A percentile compares a stretch with the other conserved stretches of the same genome.
Conservation (phyloP, 2,888 invertebrate genomes). For the Pediacus dermestoides region DNA sequence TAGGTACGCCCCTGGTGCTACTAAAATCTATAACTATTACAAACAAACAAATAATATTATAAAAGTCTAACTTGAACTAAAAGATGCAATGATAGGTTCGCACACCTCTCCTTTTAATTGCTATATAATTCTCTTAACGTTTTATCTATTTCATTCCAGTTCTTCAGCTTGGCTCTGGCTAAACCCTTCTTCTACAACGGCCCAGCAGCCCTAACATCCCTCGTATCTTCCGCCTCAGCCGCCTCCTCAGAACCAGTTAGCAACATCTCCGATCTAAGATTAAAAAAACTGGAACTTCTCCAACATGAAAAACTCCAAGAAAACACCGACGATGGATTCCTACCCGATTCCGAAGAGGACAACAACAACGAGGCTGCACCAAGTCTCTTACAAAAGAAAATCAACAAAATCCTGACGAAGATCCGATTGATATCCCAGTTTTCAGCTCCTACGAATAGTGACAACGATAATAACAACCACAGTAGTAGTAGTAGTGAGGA, state of each 20-base stretch:
- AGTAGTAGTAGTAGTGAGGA: conserved; percentile 8
- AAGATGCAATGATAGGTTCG: too few species aligned
- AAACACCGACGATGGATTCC: conserved; percentile 17
- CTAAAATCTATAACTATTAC: too few species aligned
- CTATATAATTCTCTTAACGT: too few species aligned
- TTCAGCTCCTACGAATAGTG: conserved; percentile 11
- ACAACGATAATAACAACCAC: conserved; percentile 5
- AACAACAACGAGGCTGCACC: conserved; percentile 26
- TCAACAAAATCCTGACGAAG: conserved; percentile 30
- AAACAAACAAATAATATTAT: too few species aligned
- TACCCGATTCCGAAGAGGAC: conserved; percentile 11
- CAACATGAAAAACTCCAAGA: conserved; percentile 18
- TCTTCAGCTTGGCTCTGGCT: conserved; percentile 7
- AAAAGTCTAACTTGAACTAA: too few species aligned
- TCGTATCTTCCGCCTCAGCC: conserved; percentile 26
- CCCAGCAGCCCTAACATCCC: conserved; percentile 14
- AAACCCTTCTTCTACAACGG: conserved; percentile 24
- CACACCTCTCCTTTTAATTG: too few species aligned
- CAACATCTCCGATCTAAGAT: conserved; percentile 28
- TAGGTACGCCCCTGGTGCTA: too few species aligned
- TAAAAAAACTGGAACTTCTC: conserved; percentile 18
- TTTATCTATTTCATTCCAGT: conserved; percentile 13
- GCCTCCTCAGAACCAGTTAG: conserved; percentile 19
- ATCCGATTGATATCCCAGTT: conserved; percentile 21
- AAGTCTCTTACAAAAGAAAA: conserved; percentile 26